Evolutionary conservation across 2,797 vertebrate genomes (phyloP).

Genomic region (Hemibagrus guttatus): DNA sequence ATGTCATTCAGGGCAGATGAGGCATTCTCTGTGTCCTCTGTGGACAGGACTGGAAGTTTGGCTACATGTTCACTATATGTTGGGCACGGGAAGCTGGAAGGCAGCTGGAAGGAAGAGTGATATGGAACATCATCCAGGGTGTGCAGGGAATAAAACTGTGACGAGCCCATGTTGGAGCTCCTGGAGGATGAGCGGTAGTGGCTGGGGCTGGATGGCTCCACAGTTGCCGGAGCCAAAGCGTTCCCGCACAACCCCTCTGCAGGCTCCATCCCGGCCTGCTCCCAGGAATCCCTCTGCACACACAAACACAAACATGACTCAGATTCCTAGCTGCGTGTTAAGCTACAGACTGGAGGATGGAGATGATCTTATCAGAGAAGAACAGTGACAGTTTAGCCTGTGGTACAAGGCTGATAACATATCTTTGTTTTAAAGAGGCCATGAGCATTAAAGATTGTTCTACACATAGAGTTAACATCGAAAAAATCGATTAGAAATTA

Average conservation of each 20-base stretch:
- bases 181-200: constrained; percentile 79
- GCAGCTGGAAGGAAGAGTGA: constrained; percentile 69
- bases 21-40: constrained; percentile 67
- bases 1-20: constrained; percentile 62
- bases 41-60: constrained; percentile 74
- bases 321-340: constrained; percentile 15
- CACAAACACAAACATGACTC: constrained; percentile 39
- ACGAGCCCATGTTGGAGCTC: constrained; percentile 64
- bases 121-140: constrained; percentile 85
- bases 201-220: constrained; percentile 69
- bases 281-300: constrained; percentile 87
- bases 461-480: not conserved
- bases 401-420: constrained; percentile 6
- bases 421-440: constrained; percentile 11
- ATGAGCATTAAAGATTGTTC: not conserved
- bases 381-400: constrained; percentile 4
- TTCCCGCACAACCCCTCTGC: constrained; percentile 76
- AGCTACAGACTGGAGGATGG: not conserved
- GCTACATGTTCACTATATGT: constrained; percentile 79
- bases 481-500: no score
- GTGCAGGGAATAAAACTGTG: constrained; percentile 82
- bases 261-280: constrained; percentile 76
- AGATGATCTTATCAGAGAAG: constrained; percentile 31
- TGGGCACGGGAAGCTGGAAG: constrained; percentile 74
- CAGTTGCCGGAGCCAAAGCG: constrained; percentile 60